Conservation (phyloP, 2,888 invertebrate genomes). For the Dolichomitus sp. region DNA sequence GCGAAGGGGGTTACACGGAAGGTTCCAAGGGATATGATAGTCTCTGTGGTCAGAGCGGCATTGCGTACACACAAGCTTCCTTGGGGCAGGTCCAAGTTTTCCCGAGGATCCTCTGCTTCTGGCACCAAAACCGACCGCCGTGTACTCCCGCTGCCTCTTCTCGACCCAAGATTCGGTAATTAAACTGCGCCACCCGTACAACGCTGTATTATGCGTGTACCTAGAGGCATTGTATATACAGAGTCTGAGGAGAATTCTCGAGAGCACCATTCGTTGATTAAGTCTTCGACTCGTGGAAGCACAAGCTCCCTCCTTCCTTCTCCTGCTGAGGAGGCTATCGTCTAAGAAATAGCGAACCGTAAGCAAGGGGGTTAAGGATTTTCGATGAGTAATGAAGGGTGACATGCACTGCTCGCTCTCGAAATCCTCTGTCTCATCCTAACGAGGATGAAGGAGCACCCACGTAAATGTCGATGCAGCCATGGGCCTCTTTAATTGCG, state of each 20-base stretch:
- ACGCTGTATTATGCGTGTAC: slow-evolving; percentile 84
- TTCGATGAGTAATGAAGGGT: slow-evolving; percentile 57
- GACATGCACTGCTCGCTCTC: slow-evolving; percentile 30
- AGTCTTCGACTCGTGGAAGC: slow-evolving; percentile 73
- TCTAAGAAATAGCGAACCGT: not conserved
- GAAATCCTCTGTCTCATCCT: slow-evolving; percentile 56
- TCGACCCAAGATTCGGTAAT: slow-evolving; percentile 83
- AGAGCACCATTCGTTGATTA: slow-evolving; percentile 83
- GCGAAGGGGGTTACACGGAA: not conserved
- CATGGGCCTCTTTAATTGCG: slow-evolving; percentile 73
- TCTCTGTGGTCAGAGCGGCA: slow-evolving; percentile 61
- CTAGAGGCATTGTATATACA: slow-evolving; percentile 59
- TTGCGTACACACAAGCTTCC: slow-evolving; percentile 50
- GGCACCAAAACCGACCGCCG: not conserved
- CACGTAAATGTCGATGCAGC: slow-evolving; percentile 42
- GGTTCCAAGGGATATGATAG: slow-evolving; percentile 40
- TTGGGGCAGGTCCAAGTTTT: slow-evolving; percentile 75
- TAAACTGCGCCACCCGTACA: slow-evolving; percentile 80
- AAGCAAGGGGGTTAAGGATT: not conserved
- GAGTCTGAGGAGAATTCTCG: slow-evolving; percentile 73
- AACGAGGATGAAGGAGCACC: slow-evolving; percentile 45
- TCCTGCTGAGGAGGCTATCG: not conserved
- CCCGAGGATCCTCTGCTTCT: slow-evolving; percentile 59
- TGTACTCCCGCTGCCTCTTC: slow-evolving; percentile 21
- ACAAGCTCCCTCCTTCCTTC: not conserved